Conservation (phyloP, 2,888 invertebrate genomes). For the Aromia moschata region DNA sequence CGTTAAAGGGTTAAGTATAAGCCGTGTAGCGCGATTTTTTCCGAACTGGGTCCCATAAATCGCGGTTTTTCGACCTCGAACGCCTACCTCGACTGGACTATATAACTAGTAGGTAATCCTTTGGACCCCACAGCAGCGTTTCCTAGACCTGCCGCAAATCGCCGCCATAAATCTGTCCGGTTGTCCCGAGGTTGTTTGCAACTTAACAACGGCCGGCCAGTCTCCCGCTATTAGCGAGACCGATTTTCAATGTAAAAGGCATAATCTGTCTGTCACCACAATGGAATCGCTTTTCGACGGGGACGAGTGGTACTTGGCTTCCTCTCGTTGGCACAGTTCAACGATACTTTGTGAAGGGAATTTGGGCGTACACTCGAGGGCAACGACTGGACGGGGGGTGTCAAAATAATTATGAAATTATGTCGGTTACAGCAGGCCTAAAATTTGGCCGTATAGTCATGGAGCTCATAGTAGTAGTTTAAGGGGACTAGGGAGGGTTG, state of each 20-base stretch:
- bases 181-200: constrained; percentile 17
- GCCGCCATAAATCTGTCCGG: constrained; percentile 36
- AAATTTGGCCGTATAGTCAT: too few relatives aligned
- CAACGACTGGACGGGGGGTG: too few relatives aligned
- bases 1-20: too few relatives aligned
- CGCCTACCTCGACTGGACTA: constrained; percentile 49
- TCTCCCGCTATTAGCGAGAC: constrained; percentile 38
- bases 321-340: too few relatives aligned
- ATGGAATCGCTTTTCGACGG: constrained; percentile 39
- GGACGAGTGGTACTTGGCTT: constrained; percentile 17
- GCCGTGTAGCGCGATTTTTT: too few relatives aligned
- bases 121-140: constrained; percentile 31
- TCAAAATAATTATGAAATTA: too few relatives aligned
- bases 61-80: constrained; percentile 49
- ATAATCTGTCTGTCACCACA: constrained; percentile 40
- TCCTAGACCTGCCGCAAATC: constrained; percentile 29
- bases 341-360: too few relatives aligned
- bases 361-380: too few relatives aligned
- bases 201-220: constrained; percentile 28
- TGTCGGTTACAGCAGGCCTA: too few relatives aligned
- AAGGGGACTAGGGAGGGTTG: too few relatives aligned
- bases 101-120: constrained; percentile 31
- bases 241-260: constrained; percentile 35
- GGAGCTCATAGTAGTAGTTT: too few relatives aligned
- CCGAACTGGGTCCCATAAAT: too few relatives aligned